Conservation (phyloP, 2,797 vertebrate genomes). For the Syndactyla subalaris region DNA sequence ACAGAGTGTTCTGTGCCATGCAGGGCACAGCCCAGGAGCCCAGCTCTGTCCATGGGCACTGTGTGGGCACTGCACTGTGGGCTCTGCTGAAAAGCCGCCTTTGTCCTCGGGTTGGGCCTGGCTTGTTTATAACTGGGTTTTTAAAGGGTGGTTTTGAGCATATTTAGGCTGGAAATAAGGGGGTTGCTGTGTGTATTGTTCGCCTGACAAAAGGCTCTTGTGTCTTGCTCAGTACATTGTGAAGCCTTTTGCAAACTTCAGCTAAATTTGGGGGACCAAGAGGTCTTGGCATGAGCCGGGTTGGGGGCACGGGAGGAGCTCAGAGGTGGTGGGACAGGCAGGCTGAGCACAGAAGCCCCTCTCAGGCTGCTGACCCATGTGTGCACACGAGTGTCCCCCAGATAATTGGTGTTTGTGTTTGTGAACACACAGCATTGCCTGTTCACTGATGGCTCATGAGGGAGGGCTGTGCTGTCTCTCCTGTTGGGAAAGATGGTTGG, state of each 20-base stretch:
- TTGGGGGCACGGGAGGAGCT: background rate
- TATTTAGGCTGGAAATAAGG: background rate
- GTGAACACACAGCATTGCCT: background rate
- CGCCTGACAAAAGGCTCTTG: background rate
- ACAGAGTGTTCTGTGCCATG: no score
- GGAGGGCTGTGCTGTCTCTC: background rate
- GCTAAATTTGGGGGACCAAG: rapidly evolving
- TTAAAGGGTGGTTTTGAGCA: background rate
- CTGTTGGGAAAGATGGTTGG: background rate
- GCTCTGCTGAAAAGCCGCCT: background rate
- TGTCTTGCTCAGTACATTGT: background rate
- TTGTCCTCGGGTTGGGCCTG: background rate
- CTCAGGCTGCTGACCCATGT: rapidly evolving
- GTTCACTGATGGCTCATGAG: background rate
- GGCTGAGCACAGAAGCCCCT: rapidly evolving
- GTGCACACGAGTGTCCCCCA: rapidly evolving
- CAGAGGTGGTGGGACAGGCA: background rate
- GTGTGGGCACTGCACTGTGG: background rate
- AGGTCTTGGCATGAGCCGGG: rapidly evolving
- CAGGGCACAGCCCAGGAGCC: background rate
- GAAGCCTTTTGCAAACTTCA: background rate
- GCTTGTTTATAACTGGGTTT: background rate
- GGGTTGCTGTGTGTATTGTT: background rate
- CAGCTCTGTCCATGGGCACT: background rate
- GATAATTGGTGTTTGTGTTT: rapidly evolving